A percentile compares a stretch with the other conserved stretches of the same genome.
These are phyloP conservation scores for Arothron firmamentum DNA, from an alignment of 2,113 vertebrate species.

Conservation along the genomic window DNA sequence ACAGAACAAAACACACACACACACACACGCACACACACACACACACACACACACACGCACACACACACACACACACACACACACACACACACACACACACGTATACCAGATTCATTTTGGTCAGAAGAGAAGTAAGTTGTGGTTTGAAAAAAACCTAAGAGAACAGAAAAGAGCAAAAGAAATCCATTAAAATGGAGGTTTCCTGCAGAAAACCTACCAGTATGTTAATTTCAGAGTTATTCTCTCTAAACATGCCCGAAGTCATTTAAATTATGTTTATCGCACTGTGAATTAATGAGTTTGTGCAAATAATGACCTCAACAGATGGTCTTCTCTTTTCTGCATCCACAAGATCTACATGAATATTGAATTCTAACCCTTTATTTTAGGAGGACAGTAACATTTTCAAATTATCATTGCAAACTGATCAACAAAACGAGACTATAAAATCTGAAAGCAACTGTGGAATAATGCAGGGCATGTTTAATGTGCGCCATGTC, in stretches of 20 bases:
- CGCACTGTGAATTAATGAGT: conserved; percentile 28
- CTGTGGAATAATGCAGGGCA: too few relatives aligned
- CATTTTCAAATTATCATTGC: not conserved
- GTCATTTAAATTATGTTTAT: conserved; percentile 32
- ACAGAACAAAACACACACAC: conserved; percentile 43
- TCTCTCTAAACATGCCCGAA: conserved; percentile 23
- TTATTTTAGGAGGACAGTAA: too few relatives aligned
- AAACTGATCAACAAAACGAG: too few relatives aligned
- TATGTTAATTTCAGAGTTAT: conserved; percentile 21
- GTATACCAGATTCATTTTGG: too few relatives aligned
- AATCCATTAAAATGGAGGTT: conserved; percentile 27
- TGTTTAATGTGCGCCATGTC: not conserved
- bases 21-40: conserved; percentile 4
- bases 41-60: not conserved
- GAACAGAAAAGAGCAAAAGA: not conserved
- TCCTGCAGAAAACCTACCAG: conserved; percentile 18
- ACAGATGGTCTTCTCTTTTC: conserved; percentile 11
- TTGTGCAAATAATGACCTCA: conserved; percentile 33
- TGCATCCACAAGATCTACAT: too few relatives aligned
- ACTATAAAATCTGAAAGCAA: too few relatives aligned
- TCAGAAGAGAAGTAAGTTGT: too few relatives aligned
- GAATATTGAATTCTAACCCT: too few relatives aligned
- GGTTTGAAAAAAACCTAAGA: too few relatives aligned
- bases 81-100: too few relatives aligned
- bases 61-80: too few relatives aligned